Percentiles rank a stretch among this genome's conserved stretches.
These are phyloP conservation scores for Hydrotaea diabolus DNA, from an alignment of 2,888 invertebrate species.

Conservation along the genomic window DNA sequence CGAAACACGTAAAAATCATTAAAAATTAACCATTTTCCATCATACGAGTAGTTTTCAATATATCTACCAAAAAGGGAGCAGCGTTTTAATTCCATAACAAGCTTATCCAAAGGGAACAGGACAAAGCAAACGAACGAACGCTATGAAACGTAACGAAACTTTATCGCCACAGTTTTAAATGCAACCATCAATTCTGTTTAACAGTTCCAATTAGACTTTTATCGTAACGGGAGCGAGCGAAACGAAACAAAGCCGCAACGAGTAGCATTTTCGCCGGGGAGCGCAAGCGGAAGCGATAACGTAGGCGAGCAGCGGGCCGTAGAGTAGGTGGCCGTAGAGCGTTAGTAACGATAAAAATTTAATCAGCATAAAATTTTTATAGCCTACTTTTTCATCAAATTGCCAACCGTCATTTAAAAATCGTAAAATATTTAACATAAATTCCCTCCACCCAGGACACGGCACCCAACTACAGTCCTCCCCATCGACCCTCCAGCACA, in stretches of 20 bases:
- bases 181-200: conserved; percentile 48
- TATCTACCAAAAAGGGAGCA: conserved; percentile 40
- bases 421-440: conserved; percentile 66
- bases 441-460: conserved; percentile 29
- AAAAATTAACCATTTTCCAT: conserved; percentile 35
- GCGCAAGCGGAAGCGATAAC: neutral
- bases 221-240: conserved; percentile 11
- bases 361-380: conserved; percentile 66
- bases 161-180: conserved; percentile 19
- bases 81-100: conserved; percentile 35
- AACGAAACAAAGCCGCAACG: neutral
- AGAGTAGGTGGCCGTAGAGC: neutral
- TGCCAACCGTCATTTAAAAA: conserved; percentile 64
- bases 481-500: too few relatives aligned
- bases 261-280: neutral
- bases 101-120: neutral
- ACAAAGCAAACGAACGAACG: neutral
- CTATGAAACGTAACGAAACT: conserved; percentile 12
- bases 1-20: conserved; percentile 47
- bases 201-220: conserved; percentile 53
- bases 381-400: conserved; percentile 58
- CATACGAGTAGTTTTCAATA: conserved; percentile 42
- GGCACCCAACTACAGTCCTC: too few relatives aligned
- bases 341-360: conserved; percentile 62
- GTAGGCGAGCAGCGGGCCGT: neutral